These are phyloP conservation scores for Lamellibrachia columna DNA, from an alignment of 2,888 invertebrate genomes.

Conservation along the genomic window DNA sequence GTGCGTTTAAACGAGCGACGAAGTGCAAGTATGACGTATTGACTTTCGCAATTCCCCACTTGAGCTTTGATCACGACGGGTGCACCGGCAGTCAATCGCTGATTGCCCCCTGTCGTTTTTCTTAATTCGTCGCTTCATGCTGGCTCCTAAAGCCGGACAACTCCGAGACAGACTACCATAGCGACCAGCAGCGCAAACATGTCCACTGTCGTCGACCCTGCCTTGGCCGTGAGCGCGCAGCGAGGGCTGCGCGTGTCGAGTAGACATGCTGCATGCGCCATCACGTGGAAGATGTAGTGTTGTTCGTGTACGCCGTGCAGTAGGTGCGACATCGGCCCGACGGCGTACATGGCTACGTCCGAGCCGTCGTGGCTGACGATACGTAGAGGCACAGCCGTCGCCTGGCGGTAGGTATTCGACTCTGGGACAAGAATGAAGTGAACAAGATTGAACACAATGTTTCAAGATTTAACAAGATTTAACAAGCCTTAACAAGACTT, in stretches of 20 bases:
- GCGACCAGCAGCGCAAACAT: neutral
- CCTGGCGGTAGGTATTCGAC: neutral
- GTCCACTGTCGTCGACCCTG: neutral
- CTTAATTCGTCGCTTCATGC: neutral
- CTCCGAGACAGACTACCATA: neutral
- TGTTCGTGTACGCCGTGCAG: neutral
- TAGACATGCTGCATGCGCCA: neutral
- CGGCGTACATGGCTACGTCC: neutral
- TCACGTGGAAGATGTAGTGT: neutral
- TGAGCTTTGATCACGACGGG: too few species aligned
- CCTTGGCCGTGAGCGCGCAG: neutral
- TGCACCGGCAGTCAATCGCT: too few species aligned
- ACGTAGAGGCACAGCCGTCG: neutral
- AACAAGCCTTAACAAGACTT: neutral
- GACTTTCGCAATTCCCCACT: too few species aligned
- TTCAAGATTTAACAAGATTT: too few species aligned
- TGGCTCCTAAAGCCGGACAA: neutral
- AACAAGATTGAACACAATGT: neutral
- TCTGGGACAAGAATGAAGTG: neutral
- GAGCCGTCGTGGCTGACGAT: slow-evolving; percentile 16
- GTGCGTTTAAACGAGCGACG: too few species aligned
- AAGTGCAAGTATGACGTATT: too few species aligned
- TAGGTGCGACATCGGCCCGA: slow-evolving; percentile 3
- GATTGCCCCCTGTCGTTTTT: neutral
- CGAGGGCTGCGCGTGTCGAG: neutral